Base-by-base conservation (phyloP, 35 echinoderm and acorn worm species). In the Ophiothrix spiculata region DNA sequence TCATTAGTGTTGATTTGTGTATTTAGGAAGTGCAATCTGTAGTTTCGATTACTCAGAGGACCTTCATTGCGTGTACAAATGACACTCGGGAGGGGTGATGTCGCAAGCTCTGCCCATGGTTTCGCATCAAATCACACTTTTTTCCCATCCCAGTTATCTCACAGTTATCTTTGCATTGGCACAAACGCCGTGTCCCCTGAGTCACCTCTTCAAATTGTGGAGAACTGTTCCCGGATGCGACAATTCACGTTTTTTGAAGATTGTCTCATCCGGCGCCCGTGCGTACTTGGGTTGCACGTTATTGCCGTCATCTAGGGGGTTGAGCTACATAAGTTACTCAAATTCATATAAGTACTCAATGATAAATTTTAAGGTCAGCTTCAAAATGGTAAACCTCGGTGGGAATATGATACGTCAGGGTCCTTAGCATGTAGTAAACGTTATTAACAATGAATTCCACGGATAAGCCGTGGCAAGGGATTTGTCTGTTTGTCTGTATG, bases 181-280 rank as follows among this genome's bases (percentile, higher is more conserved):
- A 69, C 60, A 69, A 69, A 15, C 60, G 10, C 25, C 23, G 6
- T 1, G 6, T 69, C 60, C 25, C 60, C 29, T 69, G 60, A 28
- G 60, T 69, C 23, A 69, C 60, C 60, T n/a, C 60, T 69, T 69
- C 60, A 69, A 69, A 69, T 69, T 69, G 60, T 69, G 16, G 60
- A 69, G 60, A 69, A 69, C 60, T 25, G 17, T 28, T 69, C 60
- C 60, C 60, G 60, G 60, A 69, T 69, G 60, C 60, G 29, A 15
- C 29, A 69, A 28, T 69, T 28, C 60, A 69, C 60, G 60, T 69
- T 69, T 69, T n/a, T 69, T 69, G 60, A 69, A 69, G 60, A 69
- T 69, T 69, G 16, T 69, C 60, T 28, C 60, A 69, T 69, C 60
- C 60, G 60, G 60, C 60, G 60, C 60, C 60, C 60, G 60, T 69